phyloP scores from a whole-genome alignment of 1,140 invertebrate species.

The Drosophila asahinai region DNA sequence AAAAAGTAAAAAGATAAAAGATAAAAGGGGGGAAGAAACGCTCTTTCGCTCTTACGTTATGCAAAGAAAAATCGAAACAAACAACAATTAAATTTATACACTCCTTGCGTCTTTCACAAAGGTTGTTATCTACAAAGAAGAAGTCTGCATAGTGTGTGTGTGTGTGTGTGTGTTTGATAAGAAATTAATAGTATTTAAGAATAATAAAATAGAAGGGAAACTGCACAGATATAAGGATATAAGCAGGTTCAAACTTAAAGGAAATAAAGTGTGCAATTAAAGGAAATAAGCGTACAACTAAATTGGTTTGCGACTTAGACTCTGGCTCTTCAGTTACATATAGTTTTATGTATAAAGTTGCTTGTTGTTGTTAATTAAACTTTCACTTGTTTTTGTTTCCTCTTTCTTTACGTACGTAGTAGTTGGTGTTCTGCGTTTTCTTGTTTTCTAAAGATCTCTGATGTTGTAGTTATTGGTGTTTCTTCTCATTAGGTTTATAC shows the following conservation, averaged over 20 bases:
- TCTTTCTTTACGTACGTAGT: conserved; percentile 57
- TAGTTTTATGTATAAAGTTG: conserved; percentile 37
- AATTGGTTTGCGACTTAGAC: conserved; percentile 40
- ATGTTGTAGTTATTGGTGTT: conserved; percentile 22
- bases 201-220: neutral
- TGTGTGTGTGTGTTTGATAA: neutral
- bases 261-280: conserved; percentile 16
- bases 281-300: conserved; percentile 14
- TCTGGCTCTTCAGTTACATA: conserved; percentile 43
- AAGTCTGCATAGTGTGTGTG: conserved; percentile 14
- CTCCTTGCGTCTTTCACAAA: conserved; percentile 19
- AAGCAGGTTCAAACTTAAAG: neutral
- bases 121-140: conserved; percentile 37
- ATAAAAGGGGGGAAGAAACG: neutral
- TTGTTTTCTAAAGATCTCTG: conserved; percentile 30
- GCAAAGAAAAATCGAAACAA: conserved; percentile 35
- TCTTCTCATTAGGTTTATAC: conserved; percentile 30
- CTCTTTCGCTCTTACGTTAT: conserved; percentile 8
- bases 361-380: conserved; percentile 35
- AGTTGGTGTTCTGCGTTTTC: conserved; percentile 64
- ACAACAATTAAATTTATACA: conserved; percentile 37
- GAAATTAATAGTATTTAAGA: neutral
- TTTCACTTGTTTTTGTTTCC: conserved; percentile 15
- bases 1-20: conserved; percentile 9
- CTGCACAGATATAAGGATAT: neutral